Evolutionary conservation across 2,888 invertebrate genomes (phyloP).

Genomic region (Cylindroiulus punctatus): DNA sequence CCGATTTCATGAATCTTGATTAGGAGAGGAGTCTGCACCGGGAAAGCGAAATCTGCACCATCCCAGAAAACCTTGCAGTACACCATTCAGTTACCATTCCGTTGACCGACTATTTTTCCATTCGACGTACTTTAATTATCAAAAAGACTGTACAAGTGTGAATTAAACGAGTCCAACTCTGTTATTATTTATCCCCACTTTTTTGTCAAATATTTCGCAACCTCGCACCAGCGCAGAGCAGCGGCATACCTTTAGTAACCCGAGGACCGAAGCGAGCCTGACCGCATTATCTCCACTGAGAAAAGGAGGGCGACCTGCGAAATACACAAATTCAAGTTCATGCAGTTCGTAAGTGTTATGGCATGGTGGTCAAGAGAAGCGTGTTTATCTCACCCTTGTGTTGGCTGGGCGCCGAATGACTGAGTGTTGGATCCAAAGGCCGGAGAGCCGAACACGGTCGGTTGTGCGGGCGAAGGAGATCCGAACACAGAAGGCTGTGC

Average conservation of each 20-base stretch:
- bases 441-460: no score
- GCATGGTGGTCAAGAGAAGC: no score
- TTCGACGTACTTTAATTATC: background rate
- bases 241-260: background rate
- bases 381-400: background rate
- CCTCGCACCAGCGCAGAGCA: background rate
- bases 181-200: no score
- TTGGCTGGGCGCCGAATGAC: conserved; percentile 33
- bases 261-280: no score
- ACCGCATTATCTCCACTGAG: background rate
- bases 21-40: background rate
- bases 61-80: background rate
- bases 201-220: background rate
- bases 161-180: background rate
- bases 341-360: no score
- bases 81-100: background rate
- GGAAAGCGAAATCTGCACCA: background rate
- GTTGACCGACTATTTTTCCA: background rate
- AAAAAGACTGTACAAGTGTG: conserved; percentile 17
- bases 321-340: background rate
- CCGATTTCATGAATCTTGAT: background rate
- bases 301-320: conserved; percentile 25
- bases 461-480: background rate
- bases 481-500: background rate
- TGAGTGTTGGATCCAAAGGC: no score